phyloP scores from a whole-genome alignment of 2,797 vertebrate genomes.

The Varecia variegata region DNA sequence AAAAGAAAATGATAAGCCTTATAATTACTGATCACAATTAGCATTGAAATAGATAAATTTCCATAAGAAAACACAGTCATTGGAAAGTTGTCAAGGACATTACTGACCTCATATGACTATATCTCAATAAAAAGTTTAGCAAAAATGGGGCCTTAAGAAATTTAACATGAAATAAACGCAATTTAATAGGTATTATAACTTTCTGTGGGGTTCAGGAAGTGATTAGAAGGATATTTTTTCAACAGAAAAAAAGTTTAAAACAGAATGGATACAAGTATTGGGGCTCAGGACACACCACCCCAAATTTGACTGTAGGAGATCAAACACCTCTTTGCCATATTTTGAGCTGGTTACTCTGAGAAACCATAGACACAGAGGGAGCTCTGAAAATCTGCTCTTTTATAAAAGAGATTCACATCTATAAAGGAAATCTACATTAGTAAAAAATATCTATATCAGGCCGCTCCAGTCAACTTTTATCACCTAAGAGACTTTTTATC shows the following conservation, averaged over 20 bases:
- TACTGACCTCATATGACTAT: neutral
- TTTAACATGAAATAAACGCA: neutral
- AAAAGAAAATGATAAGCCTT: neutral
- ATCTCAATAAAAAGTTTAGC: neutral
- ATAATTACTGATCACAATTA: constrained; percentile 14
- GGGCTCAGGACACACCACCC: neutral
- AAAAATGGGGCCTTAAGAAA: neutral
- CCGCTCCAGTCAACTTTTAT: neutral
- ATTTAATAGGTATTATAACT: neutral
- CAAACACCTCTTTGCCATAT: neutral
- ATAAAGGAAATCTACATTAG: neutral
- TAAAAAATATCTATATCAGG: neutral
- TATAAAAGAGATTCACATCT: neutral
- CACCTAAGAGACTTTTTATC: neutral
- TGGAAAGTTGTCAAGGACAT: neutral
- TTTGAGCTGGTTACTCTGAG: neutral
- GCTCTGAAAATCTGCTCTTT: neutral
- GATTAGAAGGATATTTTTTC: neutral
- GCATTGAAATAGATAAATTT: constrained; percentile 16
- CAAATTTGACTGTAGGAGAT: neutral
- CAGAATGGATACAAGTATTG: neutral
- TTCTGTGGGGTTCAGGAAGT: neutral
- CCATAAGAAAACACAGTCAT: neutral
- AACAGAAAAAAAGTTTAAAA: constrained; percentile 31
- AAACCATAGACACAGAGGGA: neutral